Base-by-base conservation (phyloP, 2,888 invertebrate species). In the Chaetogeoica ovagalla region DNA sequence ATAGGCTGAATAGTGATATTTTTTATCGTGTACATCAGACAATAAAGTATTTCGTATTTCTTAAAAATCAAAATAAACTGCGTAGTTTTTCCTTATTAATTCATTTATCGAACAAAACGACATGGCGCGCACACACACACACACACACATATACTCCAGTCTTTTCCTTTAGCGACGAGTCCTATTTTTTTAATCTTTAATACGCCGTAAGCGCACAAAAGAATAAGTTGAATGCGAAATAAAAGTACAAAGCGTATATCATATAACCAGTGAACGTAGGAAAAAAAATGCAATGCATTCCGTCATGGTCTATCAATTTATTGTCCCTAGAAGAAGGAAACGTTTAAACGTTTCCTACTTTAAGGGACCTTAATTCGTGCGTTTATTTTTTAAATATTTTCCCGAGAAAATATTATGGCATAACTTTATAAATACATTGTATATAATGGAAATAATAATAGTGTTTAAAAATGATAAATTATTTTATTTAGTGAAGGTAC, bases 261-360 rank as follows among this genome's bases (percentile, higher is more conserved):
- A n/a, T n/a, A n/a, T n/a, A n/a, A n/a, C n/a, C n/a, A 60, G 60
- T 73, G 62, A 62, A 73, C 7, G 9, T 9, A 72, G 59, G 23
- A 68, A 48, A 60, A n/a, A 60, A 52, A 52, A 63, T 13, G 37
- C 48, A 52, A 23, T 48, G 48, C 21, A 9, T 3, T 43, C 19
- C 8, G 48, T n/a, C n/a, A 7, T 30, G 30, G 62, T 52, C 23
- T n/a, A n/a, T n/a, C n/a, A 1, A 52, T 30, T 30, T 30, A 4
- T 30, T n/a, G 52, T 62, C 52, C 30, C 52, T 48, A 21, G 52
- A 62, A n/a, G 3, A 52, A 37, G 30, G 17, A 73, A 63, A 63
- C 48, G 52, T 73, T 73, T 63, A 55, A 63, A 63, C n/a, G n/a
- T 73, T 73, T 52, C 63, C 63, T 63, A 52, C 30, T 37, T 15